Percentiles rank a stretch among this genome's conserved stretches.
Conservation (phyloP, 2,797 vertebrate genomes). For the Aldrovandia affinis region DNA sequence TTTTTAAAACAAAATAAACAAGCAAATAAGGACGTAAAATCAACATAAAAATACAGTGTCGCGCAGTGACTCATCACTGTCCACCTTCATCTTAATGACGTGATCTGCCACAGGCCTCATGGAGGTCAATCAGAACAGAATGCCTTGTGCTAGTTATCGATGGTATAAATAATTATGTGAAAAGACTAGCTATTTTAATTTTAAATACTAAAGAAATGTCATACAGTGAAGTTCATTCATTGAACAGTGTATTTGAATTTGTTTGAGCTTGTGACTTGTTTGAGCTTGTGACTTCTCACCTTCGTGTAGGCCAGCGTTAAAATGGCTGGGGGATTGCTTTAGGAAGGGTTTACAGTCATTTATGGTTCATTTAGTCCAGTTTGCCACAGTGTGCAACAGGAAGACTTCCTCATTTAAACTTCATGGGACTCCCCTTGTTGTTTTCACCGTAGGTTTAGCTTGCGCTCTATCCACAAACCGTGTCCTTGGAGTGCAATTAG, state of each 20-base stretch:
- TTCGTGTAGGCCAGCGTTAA: background rate
- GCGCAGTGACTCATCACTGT: background rate
- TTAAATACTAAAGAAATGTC: background rate
- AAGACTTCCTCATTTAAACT: background rate
- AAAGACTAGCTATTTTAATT: background rate
- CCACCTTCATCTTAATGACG: background rate
- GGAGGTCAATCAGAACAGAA: slow-evolving; percentile 1
- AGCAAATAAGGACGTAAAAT: background rate
- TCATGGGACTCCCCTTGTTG: background rate
- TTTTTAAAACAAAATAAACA: background rate
- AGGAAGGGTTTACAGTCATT: background rate
- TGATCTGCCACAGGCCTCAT: background rate
- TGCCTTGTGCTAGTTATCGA: background rate
- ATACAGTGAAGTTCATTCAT: background rate
- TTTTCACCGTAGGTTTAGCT: background rate
- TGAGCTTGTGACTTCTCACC: background rate
- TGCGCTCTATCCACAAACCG: background rate
- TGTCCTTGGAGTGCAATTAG: slow-evolving; percentile 28
- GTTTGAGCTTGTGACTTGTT: background rate
- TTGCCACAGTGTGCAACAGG: background rate
- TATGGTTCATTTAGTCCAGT: slow-evolving; percentile 6
- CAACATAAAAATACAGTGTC: background rate
- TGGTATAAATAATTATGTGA: background rate
- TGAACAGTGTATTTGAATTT: background rate
- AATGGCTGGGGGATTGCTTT: background rate